Evolutionary conservation across 2,113 vertebrate genomes (phyloP), one percentile per base, ranked within the genome.

Genomic region (Coracopsis vasa): DNA sequence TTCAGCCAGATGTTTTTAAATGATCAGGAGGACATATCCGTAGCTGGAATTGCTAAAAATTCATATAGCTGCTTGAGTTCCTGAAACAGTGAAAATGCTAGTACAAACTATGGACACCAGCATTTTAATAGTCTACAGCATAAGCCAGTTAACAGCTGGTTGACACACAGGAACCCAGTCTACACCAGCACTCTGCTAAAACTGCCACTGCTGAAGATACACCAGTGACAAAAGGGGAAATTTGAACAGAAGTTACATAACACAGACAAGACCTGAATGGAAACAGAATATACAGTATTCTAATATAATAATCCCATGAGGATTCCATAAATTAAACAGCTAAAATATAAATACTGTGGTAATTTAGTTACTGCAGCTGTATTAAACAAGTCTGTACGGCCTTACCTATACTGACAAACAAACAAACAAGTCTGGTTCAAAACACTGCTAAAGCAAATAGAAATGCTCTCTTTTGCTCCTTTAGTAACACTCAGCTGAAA

Each of bases 1-100:
- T 80, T 79, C 77, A 71, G 66, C 33, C 93, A 69, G 93, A 66
- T 91, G 66, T 75, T 78, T 53, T 16, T 15, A 23, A 94, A 81
- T 1, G 0, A 67, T 65, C 9, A 31, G 35, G 82, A 80, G 75
- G 71, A 64, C 85, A 67, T 50, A 74, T 27, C 21, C 67, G 60
- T 82, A 90, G 80, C 4, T 56, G 69, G 86, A 90, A 91, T n/a
- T 17, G 65, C 73, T 75, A 12, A 47, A 86, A 91, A n/a, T 73
- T 67, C 56, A 37, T 18, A 11, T 0, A 85, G 80, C 56, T 93
- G 87, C 90, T 80, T 2, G 13, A 80, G n/a, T 14, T 54, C 35
- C 37, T 54, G 24, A 65, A 80, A 17, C 19, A 75, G 53, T 56
- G 44, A 45, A 88, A 92, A 41, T 48, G 17, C 8, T 9, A 70